Evolutionary conservation across 2,888 invertebrate species (phyloP).

Genomic region (Cephus rjabovi): DNA sequence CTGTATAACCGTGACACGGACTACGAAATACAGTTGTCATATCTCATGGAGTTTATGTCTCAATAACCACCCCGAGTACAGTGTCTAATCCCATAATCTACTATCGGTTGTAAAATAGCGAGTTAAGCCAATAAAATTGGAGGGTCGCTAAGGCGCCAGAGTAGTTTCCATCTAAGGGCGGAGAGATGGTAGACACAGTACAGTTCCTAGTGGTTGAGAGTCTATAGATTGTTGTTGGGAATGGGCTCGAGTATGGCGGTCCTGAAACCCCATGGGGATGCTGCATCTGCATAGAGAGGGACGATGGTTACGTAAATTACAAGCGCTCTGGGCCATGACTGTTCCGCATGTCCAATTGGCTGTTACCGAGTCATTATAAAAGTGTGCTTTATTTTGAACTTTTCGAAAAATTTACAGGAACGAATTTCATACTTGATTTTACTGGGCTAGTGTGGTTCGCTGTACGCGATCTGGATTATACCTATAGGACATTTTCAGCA

Average conservation of each 20-base stretch:
- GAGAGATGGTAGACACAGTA: not conserved
- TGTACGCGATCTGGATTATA: not conserved
- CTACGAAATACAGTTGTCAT: constrained; percentile 36
- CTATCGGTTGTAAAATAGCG: constrained; percentile 27
- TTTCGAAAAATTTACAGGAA: not conserved
- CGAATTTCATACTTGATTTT: not conserved
- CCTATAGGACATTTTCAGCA: not conserved
- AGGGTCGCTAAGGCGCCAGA: constrained; percentile 19
- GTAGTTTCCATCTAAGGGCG: not conserved
- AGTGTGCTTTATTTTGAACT: not conserved
- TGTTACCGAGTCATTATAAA: not conserved
- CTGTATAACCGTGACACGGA: not conserved
- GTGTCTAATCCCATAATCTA: constrained; percentile 25
- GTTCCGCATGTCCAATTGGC: constrained; percentile 19
- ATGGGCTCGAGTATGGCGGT: not conserved
- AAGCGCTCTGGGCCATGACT: constrained; percentile 56
- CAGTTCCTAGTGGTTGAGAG: not conserved
- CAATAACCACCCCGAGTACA: constrained; percentile 30
- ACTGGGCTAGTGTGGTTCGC: not conserved
- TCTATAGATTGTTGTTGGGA: not conserved
- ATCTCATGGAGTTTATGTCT: constrained; percentile 49
- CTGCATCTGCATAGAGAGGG: constrained; percentile 56
- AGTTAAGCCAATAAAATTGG: constrained; percentile 23
- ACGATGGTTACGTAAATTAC: constrained; percentile 63
- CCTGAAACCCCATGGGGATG: constrained; percentile 34